Evolutionary conservation across 2,113 vertebrate genomes (phyloP), one percentile per base, ranked within the genome.

Genomic region (Podocnemis expansa): DNA sequence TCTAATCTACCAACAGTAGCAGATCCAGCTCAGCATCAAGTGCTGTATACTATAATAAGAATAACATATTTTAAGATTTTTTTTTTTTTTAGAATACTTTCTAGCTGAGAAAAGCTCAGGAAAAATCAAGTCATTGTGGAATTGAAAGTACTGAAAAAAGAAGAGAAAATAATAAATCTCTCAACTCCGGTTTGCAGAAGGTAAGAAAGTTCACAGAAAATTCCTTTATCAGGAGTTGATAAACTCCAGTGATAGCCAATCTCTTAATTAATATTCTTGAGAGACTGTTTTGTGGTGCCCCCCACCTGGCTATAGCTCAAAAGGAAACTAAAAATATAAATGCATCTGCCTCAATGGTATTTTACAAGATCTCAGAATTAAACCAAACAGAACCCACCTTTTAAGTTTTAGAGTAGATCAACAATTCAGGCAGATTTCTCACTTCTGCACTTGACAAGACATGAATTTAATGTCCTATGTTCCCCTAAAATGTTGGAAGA

Each of bases 81-180:
- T 96, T 96, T 67, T 96, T 94, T 83, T 96, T 96, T 96, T 67
- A 87, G 96, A 97, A 56, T 7, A 70, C 80, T 93, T 78, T 52
- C 51, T 70, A 70, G 76, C 5, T 52, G 84, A 60, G 73, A 43
- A 31, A 79, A 80, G n/a, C 0, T 0, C 34, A 0, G 87, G 58
- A 1, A 8, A n/a, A 84, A 60, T 83, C 87, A 52, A 8, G 31
- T 52, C 82, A 49, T 89, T 56, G 87, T 87, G 73, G 43, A 91
- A 78, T 84, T n/a, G 49, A 88, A 92, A 87, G 45, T 83, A 41
- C 47, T 25, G 81, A 58, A 58, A 76, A 67, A 67, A n/a, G 60
- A 89, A 90, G 67, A 54, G 87, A 85, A 60, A 94, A 80, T 11
- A 43, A 85, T 82, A 12, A 43, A 51, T 47, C 51, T 52, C 21